Percentiles rank a stretch among this genome's conserved stretches.
These are phyloP conservation scores for Petrocephalus schoutedeni DNA, from an alignment of 2,797 vertebrate genomes.

Conservation along the genomic window DNA sequence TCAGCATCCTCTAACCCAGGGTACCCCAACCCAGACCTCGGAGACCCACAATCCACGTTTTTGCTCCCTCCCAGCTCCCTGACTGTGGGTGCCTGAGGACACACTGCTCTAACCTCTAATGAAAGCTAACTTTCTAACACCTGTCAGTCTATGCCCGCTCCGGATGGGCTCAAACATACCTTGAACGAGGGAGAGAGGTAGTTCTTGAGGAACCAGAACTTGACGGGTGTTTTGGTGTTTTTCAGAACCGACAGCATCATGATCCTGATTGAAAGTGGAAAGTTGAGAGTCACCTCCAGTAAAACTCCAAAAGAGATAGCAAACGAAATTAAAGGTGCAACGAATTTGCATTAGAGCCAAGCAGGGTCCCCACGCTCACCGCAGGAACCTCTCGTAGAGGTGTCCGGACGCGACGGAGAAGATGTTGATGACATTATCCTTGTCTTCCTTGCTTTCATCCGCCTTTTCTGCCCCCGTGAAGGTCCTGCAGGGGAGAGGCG, in stretches of 20 bases:
- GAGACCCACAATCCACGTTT: neutral
- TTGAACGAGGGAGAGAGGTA: constrained; percentile 96
- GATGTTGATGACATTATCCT: constrained; percentile 91
- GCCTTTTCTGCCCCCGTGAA: constrained; percentile 80
- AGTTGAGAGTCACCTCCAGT: neutral
- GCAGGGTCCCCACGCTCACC: constrained; percentile 58
- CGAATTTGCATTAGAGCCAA: neutral
- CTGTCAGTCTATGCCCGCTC: neutral
- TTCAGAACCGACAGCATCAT: constrained; percentile 99
- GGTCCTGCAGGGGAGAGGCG: constrained; percentile 64
- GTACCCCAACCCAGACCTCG: neutral
- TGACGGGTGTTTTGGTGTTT: constrained; percentile 90
- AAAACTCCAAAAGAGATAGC: neutral
- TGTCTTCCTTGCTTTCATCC: constrained; percentile 83
- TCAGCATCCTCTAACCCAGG: neutral
- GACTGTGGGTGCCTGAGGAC: neutral
- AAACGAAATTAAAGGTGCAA: neutral
- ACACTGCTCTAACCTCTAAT: neutral
- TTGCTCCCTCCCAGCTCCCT: neutral
- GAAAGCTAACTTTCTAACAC: neutral
- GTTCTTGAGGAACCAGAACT: constrained; percentile 99
- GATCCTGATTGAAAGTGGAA: constrained; percentile 65
- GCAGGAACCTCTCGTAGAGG: constrained; percentile 92
- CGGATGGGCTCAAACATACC: constrained; percentile 51
- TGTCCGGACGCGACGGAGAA: constrained; percentile 96